phyloP scores from a whole-genome alignment of 2,888 invertebrate genomes.

The Tetrapedia diversipes region DNA sequence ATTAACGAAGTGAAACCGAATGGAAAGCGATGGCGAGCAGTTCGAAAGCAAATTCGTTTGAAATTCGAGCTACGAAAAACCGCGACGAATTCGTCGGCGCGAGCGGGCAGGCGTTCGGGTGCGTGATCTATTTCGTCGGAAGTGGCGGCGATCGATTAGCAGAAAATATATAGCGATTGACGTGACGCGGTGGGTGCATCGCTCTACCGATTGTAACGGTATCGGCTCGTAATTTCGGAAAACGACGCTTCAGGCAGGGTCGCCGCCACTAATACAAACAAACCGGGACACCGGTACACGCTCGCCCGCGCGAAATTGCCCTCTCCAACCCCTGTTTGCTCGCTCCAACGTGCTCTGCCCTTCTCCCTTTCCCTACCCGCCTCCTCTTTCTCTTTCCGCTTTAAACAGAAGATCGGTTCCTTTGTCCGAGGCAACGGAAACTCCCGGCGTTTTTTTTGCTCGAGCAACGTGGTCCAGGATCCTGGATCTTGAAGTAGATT shows the following conservation, averaged over 20 bases:
- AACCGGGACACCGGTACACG: constrained; percentile 50
- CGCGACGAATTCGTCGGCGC: constrained; percentile 54
- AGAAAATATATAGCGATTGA: constrained; percentile 69
- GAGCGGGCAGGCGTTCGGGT: constrained; percentile 42
- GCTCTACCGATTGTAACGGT: constrained; percentile 69
- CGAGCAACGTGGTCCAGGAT: neutral
- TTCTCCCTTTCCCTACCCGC: neutral
- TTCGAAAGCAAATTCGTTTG: constrained; percentile 33
- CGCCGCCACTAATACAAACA: constrained; percentile 64
- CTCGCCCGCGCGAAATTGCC: constrained; percentile 54
- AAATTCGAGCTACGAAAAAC: constrained; percentile 51
- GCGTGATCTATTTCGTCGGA: constrained; percentile 64
- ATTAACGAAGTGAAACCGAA: constrained; percentile 14
- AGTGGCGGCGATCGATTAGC: constrained; percentile 68
- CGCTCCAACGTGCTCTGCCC: neutral
- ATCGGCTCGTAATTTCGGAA: constrained; percentile 69
- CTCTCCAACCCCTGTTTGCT: neutral
- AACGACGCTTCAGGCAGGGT: constrained; percentile 64
- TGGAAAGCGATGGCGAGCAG: constrained; percentile 21
- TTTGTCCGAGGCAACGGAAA: neutral
- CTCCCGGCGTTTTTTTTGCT: neutral
- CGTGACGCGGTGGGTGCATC: constrained; percentile 65
- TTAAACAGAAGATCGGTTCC: neutral
- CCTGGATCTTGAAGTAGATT: neutral
- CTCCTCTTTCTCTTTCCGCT: neutral